Conservation (phyloP, 2,888 invertebrate genomes). For the Peribatodes rhomboidaria region DNA sequence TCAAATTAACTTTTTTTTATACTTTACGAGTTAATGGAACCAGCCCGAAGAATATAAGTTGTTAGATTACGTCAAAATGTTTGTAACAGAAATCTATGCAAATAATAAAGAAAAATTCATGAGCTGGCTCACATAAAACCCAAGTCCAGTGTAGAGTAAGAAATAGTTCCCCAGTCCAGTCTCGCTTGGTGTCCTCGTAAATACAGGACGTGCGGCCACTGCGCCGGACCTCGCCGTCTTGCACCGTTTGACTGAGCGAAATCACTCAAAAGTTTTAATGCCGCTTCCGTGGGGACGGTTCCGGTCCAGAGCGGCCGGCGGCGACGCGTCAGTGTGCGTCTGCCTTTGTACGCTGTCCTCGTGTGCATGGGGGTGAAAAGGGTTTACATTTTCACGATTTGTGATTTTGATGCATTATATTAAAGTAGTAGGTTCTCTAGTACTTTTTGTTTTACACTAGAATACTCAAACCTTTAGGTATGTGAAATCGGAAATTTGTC, state of each 20-base stretch:
- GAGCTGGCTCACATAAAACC: neutral
- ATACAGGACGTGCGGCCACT: slow-evolving; percentile 54
- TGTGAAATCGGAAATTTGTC: too few species aligned
- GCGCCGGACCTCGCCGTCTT: slow-evolving; percentile 74
- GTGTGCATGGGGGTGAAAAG: slow-evolving; percentile 43
- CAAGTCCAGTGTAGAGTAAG: neutral
- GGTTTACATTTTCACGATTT: slow-evolving; percentile 42
- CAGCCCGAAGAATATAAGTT: too few species aligned
- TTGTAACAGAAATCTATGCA: too few species aligned
- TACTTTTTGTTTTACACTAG: too few species aligned
- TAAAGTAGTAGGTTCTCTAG: neutral
- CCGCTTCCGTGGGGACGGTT: slow-evolving; percentile 79
- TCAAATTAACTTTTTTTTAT: too few species aligned
- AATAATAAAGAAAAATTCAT: neutral
- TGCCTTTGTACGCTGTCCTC: slow-evolving; percentile 55
- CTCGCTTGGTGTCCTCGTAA: slow-evolving; percentile 35
- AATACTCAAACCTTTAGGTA: too few species aligned
- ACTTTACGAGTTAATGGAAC: too few species aligned
- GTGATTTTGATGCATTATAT: slow-evolving; percentile 7
- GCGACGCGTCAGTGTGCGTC: slow-evolving; percentile 56
- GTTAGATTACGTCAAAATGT: too few species aligned
- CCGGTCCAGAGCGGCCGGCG: slow-evolving; percentile 55
- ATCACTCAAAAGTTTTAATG: slow-evolving; percentile 86
- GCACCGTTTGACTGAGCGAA: slow-evolving; percentile 84
- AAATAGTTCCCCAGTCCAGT: neutral